Evolutionary conservation across 2,113 vertebrate species (phyloP).

Genomic region (Dicentrarchus labrax): DNA sequence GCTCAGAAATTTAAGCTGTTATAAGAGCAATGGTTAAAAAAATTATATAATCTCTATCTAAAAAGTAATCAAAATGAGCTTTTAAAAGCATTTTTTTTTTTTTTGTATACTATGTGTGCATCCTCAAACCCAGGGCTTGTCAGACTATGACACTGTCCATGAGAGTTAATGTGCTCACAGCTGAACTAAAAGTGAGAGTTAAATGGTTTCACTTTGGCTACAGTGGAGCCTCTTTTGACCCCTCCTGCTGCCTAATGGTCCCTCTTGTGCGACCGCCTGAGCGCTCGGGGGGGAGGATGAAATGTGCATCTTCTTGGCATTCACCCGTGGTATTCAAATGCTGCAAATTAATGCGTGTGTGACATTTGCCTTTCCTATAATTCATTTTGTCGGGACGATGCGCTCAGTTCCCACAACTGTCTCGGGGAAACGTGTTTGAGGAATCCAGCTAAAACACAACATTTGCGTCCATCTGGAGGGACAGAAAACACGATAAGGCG

Average conservation of each 20-base stretch:
- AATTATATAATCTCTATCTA: conserved; percentile 55
- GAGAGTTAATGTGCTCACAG: conserved; percentile 7
- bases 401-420: conserved; percentile 15
- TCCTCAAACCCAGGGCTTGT: conserved; percentile 1
- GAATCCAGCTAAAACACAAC: conserved; percentile 39
- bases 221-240: conserved; percentile 33
- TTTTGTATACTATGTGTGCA: background rate
- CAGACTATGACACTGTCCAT: background rate
- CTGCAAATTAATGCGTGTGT: conserved; percentile 25
- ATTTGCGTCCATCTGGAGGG: conserved; percentile 50
- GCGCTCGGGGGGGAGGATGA: background rate
- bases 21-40: conserved; percentile 55
- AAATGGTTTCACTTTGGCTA: conserved; percentile 50
- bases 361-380: conserved; percentile 43
- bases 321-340: conserved; percentile 34
- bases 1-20: conserved; percentile 49
- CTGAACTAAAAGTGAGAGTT: conserved; percentile 37
- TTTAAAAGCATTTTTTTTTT: conserved; percentile 49
- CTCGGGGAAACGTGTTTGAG: background rate
- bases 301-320: conserved; percentile 22
- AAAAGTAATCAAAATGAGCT: conserved; percentile 61
- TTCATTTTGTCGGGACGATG: background rate
- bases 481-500: conserved; percentile 40
- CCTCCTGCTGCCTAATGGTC: conserved; percentile 46
- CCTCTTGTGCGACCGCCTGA: conserved; percentile 6